Percentiles rank a stretch among this genome's conserved stretches.
phyloP scores from a whole-genome alignment of 2,888 invertebrate species.

The Enchytraeus crypticus region DNA sequence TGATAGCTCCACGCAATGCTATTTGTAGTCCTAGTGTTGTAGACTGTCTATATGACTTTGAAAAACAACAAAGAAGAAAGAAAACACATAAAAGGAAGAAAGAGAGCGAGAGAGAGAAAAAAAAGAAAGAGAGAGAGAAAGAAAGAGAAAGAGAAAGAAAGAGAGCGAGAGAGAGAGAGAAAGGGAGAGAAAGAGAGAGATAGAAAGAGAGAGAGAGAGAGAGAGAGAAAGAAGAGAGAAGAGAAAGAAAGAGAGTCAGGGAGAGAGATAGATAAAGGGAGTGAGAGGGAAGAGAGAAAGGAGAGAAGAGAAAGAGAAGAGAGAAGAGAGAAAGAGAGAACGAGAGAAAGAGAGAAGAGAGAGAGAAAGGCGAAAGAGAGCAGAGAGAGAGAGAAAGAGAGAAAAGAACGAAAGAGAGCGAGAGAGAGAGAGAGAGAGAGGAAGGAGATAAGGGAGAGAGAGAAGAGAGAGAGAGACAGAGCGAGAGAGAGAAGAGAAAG shows the following conservation, averaged over 20 bases:
- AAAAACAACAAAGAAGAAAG: too few species aligned
- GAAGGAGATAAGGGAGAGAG: too few species aligned
- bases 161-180: too few species aligned
- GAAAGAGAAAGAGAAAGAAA: too few species aligned
- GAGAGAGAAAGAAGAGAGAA: slow-evolving; percentile 3
- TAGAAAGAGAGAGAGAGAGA: background rate
- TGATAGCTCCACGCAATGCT: too few species aligned
- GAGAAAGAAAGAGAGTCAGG: background rate
- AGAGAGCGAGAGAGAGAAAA: too few species aligned
- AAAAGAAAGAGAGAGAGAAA: too few species aligned
- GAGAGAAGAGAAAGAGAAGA: background rate
- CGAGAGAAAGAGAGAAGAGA: background rate
- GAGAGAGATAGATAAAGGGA: background rate
- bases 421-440: too few species aligned
- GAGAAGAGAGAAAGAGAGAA: background rate
- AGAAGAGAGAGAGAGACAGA: background rate
- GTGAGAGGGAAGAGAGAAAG: background rate
- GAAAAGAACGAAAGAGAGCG: background rate
- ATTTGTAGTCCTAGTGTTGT: too few species aligned
- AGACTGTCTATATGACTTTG: too few species aligned
- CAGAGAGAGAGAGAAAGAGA: background rate
- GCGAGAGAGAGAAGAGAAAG: too few species aligned
- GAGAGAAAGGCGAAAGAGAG: background rate
- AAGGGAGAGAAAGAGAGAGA: background rate
- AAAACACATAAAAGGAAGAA: too few species aligned